Evolutionary conservation across 2,113 vertebrate genomes (phyloP), one percentile per base, ranked within the genome.

Genomic region (Cryptomyrus ogoouensis): DNA sequence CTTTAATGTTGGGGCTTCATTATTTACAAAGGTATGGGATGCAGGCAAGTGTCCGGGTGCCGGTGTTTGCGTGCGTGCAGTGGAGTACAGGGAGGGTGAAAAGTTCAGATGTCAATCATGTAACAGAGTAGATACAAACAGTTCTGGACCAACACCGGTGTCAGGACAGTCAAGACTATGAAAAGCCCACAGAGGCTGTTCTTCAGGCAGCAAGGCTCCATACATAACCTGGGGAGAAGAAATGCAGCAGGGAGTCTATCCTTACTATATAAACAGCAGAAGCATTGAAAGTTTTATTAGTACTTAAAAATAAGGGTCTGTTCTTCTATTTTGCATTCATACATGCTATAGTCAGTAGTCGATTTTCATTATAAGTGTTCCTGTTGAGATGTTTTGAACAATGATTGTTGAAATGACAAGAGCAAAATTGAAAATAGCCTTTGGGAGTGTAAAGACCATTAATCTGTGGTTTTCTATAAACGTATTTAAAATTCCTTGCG

Each of bases 361-460:
- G 39, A 9, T 70, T 15, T 66, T 66, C 47, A 77, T 52, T 46
- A 52, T 52, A 12, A 77, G 8, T 35, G 44, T 77, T 77, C n/a
- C 66, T 49, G 7, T 31, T 74, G 39, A 88, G 24, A 88, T 47
- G n/a, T 50, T 89, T 74, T 50, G 47, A 80, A 50, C 31, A 21
- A 50, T 24, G 27, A 17, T 42, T 77, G 44, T 44, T 50, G n/a
- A 89, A 77, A 62, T 62, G 27, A 80, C 31, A 62, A 44, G 31
- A 56, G 53, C 21, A 56, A 88, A 62, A n/a, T 58, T 62, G 52
- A 58, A 88, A 88, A 88, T 66, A 52, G 74, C 70, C 88, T 50
- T 47, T 89, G 44, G 46, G 46, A 50, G 7, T 80, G n/a, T 44
- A 77, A 47, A 89, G n/a, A 74, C 27, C 31, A 74, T 66, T 88